Base-by-base conservation (phyloP, 2,888 invertebrate species). In the Antheraea assamensis region DNA sequence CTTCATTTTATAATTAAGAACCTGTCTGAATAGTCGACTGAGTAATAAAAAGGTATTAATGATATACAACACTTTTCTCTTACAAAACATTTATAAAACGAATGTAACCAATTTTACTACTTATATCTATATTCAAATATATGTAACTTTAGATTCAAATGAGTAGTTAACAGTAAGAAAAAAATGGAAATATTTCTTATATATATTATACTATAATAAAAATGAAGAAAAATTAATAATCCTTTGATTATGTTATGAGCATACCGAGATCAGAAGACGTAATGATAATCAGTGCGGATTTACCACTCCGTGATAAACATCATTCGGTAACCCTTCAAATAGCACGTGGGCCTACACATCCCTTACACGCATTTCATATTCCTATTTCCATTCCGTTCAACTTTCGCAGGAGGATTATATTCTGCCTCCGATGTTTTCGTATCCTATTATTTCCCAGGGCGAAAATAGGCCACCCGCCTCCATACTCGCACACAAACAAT, bases 361-460 rank as follows among this genome's bases (percentile, higher is more conserved):
- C 94, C 93, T 92, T 90, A 87, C 87, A 84, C 90, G 89, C 91
- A 93, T 93, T 94, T 93, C 94, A 92, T 94, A 93, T 94, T 94
- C 92, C 86, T 90, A 90, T 90, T 93, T 89, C 90, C 90, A 92
- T 93, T 92, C 91, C 90, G 89, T 90, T 89, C 93, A 91, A 92
- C 92, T 93, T 94, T 90, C 91, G 89, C 90, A 90, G 88, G 88
- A 92, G 94, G 94, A 94, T 94, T 94, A 94, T 94, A 91, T 93
- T 93, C 92, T 92, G 92, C 91, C 90, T 93, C 88, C 92, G 90
- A 94, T 94, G 93, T 94, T 94, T 94, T 94, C 93, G 89, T 93
- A 94, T 94, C 94, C 93, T 93, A 94, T 94, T 94, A 94, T 94
- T 93, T 93, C 92, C 90, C 93, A 86, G 94, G 93, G 94, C 93